These are phyloP conservation scores for Chrysaora quinquecirrha DNA, from an alignment of 30 jellyfish, hydroid and myxozoan species.

Conservation along the genomic window DNA sequence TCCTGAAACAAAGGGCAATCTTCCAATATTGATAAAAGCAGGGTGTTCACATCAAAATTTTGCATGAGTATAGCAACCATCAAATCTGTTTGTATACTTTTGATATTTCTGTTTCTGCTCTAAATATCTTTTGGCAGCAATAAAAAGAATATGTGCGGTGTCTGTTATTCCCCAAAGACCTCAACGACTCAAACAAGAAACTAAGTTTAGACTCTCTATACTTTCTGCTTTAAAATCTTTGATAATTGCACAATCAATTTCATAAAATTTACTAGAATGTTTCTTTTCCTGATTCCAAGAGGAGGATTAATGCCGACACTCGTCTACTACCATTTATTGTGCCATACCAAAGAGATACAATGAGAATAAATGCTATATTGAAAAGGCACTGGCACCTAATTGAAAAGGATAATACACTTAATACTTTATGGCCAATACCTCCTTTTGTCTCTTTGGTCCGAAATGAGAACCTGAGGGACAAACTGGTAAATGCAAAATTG, in stretches of 20 bases:
- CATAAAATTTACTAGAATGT: neutral
- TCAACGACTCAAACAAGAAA: slow-evolving; percentile 3
- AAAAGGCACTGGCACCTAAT: too few species aligned
- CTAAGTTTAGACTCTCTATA: neutral
- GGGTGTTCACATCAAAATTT: neutral
- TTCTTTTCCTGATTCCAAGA: neutral
- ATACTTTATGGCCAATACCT: too few species aligned
- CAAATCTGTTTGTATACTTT: neutral
- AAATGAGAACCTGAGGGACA: too few species aligned
- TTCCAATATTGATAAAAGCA: neutral
- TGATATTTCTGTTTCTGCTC: neutral
- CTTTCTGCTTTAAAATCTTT: neutral
- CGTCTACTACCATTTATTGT: too few species aligned
- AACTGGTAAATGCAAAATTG: too few species aligned
- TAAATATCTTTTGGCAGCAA: neutral
- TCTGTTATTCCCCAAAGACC: slow-evolving; percentile 19
- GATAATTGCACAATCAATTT: neutral
- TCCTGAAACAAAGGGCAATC: slow-evolving; percentile 2
- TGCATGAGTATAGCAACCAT: slow-evolving; percentile 2
- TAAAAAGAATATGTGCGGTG: neutral
- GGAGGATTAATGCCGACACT: too few species aligned
- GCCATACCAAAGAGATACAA: too few species aligned
- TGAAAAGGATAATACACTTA: too few species aligned
- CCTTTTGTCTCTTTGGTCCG: too few species aligned
- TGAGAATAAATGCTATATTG: too few species aligned